Evolutionary conservation across 2,797 vertebrate species (phyloP).

Genomic region (Momotus momota): DNA sequence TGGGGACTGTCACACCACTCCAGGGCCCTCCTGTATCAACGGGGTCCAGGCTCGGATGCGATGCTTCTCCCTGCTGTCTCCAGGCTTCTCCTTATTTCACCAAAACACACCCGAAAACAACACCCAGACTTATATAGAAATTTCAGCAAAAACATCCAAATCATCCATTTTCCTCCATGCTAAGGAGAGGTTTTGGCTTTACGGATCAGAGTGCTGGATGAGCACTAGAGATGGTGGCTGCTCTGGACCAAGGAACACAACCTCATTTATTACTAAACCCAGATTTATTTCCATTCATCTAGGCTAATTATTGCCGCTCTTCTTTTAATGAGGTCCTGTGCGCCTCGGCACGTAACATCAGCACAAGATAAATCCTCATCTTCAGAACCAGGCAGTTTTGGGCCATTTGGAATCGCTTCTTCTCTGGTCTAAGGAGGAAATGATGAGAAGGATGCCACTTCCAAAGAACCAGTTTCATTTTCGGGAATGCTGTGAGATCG

Average conservation of each 20-base stretch:
- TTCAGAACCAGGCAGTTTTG: not conserved
- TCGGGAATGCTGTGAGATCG: not conserved
- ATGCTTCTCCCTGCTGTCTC: not conserved
- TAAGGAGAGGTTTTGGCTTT: not conserved
- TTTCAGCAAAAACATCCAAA: not conserved
- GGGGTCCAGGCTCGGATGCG: rapidly evolving
- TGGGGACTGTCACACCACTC: not conserved
- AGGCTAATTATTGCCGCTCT: not conserved
- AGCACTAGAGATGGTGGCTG: not conserved
- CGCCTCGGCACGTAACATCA: not conserved
- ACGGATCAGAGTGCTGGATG: not conserved
- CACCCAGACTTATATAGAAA: not conserved
- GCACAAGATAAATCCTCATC: not conserved
- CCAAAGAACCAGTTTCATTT: not conserved
- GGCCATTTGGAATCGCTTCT: not conserved
- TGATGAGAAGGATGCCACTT: not conserved
- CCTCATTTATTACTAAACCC: not conserved
- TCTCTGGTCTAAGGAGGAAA: not conserved
- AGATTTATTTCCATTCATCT: conserved; percentile 29
- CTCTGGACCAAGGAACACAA: not conserved
- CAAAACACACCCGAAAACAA: not conserved
- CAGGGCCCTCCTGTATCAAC: not conserved
- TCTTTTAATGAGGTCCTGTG: not conserved
- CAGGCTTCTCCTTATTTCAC: not conserved
- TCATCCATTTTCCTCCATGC: not conserved